Evolutionary conservation across 1,140 invertebrate genomes (phyloP).

Genomic region (Plodia interpunctella): DNA sequence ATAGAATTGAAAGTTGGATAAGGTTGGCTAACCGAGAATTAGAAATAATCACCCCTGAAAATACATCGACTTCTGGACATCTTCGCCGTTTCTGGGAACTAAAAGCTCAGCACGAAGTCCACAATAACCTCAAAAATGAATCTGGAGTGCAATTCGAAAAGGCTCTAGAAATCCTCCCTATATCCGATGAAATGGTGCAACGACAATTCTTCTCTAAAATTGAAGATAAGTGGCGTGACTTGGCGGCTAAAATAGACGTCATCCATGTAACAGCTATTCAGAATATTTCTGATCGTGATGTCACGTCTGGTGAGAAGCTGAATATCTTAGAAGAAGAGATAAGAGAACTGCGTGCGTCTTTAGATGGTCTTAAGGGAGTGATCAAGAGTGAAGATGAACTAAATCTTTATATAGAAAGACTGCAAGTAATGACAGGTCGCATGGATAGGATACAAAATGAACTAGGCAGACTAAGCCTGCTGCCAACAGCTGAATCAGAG

Average conservation of each 20-base stretch:
- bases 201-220: conserved; percentile 86
- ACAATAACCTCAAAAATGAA: conserved; percentile 86
- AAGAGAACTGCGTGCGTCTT: conserved; percentile 80
- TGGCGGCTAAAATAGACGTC: conserved; percentile 80
- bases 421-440: conserved; percentile 86
- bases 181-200: conserved; percentile 89
- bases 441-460: conserved; percentile 87
- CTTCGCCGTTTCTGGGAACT: conserved; percentile 91
- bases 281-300: conserved; percentile 83
- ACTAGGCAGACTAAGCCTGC: conserved; percentile 83
- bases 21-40: conserved; percentile 82
- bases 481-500: conserved; percentile 85
- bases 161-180: conserved; percentile 84
- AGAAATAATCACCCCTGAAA: conserved; percentile 72
- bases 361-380: conserved; percentile 84
- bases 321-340: conserved; percentile 85
- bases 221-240: conserved; percentile 84
- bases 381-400: conserved; percentile 90
- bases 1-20: conserved; percentile 86
- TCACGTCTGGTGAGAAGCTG: conserved; percentile 84
- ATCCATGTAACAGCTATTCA: conserved; percentile 82
- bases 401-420: conserved; percentile 85
- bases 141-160: conserved; percentile 85
- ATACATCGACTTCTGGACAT: conserved; percentile 80
- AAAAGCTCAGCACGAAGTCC: conserved; percentile 91